These are phyloP conservation scores for Chrysolina haemoptera DNA, from an alignment of 2,888 invertebrate genomes.

Conservation along the genomic window DNA sequence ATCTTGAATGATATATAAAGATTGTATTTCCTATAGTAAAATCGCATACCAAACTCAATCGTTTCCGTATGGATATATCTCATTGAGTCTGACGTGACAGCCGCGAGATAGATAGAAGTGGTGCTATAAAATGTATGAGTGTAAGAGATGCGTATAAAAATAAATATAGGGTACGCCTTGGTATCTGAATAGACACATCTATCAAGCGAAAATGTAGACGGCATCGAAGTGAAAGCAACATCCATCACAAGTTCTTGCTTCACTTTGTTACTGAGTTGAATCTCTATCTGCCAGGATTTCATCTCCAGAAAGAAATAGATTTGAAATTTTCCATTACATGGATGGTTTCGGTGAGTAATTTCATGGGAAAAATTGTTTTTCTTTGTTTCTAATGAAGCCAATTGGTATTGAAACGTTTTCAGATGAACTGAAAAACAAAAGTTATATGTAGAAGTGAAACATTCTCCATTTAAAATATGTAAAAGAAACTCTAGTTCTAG, in stretches of 20 bases:
- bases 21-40: too few species aligned
- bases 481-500: too few species aligned
- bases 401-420: too few species aligned
- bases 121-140: neutral
- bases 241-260: constrained; percentile 5
- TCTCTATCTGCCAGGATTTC: neutral
- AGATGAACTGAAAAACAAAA: too few species aligned
- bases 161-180: constrained; percentile 4
- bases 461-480: too few species aligned
- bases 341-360: neutral
- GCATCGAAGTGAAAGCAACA: constrained; percentile 11
- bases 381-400: too few species aligned
- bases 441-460: too few species aligned
- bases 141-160: neutral
- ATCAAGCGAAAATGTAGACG: constrained; percentile 9
- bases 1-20: too few species aligned
- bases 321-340: neutral
- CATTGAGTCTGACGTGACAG: neutral
- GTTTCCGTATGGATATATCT: neutral
- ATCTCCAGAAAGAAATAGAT: constrained; percentile 35
- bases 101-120: neutral
- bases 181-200: constrained; percentile 11
- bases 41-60: neutral
- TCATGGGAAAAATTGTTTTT: too few species aligned
- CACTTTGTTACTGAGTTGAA: neutral